phyloP scores from a whole-genome alignment of 2,888 invertebrate genomes.

The Polia nebulosa region DNA sequence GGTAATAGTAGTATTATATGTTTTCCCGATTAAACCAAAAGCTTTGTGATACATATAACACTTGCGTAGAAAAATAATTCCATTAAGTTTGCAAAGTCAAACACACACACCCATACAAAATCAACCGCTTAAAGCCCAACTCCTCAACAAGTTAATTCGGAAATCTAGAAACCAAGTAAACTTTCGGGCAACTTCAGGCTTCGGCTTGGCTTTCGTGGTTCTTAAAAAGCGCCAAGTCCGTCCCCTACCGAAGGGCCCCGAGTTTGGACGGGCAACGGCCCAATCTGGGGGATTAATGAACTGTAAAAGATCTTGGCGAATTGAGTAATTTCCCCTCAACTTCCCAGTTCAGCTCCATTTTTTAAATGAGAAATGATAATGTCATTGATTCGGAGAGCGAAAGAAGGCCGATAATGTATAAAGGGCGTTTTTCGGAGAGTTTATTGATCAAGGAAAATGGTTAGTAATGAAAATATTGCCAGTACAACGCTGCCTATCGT shows the following conservation, averaged over 20 bases:
- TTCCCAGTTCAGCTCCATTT: constrained; percentile 73
- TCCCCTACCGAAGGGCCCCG: constrained; percentile 75
- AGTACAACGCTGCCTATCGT: constrained; percentile 38
- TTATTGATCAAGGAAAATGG: constrained; percentile 60
- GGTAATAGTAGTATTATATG: too few species aligned
- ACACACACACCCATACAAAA: constrained; percentile 1
- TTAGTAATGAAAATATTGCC: constrained; percentile 61
- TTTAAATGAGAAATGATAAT: constrained; percentile 80
- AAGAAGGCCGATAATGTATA: constrained; percentile 61
- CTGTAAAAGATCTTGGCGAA: constrained; percentile 86
- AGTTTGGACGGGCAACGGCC: constrained; percentile 79
- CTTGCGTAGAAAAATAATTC: too few species aligned
- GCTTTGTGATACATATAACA: too few species aligned
- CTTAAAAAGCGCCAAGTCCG: constrained; percentile 65
- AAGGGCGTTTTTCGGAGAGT: constrained; percentile 51
- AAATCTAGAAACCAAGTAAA: constrained; percentile 34
- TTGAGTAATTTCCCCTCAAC: constrained; percentile 83
- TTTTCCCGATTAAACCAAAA: constrained; percentile 3
- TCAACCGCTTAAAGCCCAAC: background rate
- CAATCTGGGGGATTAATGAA: constrained; percentile 88
- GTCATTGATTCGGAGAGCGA: constrained; percentile 71
- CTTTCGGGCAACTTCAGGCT: constrained; percentile 21
- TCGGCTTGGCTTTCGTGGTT: constrained; percentile 22
- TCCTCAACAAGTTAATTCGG: constrained; percentile 34
- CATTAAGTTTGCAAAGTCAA: too few species aligned